Base-by-base conservation (phyloP, 2,797 vertebrate species). In the Alauda arvensis region DNA sequence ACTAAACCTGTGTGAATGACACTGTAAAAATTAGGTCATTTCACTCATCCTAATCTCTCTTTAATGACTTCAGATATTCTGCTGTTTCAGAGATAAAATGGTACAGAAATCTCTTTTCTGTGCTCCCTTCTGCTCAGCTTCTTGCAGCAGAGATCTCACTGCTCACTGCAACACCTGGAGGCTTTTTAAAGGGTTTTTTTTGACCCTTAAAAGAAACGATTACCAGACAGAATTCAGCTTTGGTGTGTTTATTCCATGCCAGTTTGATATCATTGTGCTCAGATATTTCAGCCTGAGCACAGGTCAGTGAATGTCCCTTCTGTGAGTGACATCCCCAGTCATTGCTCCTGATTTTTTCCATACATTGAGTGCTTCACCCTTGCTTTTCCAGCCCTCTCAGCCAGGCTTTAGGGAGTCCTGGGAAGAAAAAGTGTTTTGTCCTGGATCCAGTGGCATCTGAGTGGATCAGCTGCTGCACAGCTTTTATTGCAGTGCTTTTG, bases 241-340 rank as follows among this genome's bases (percentile, higher is more conserved):
- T 19, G 40, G 6, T 39, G 61, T 13, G 57, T 8, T 56, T 26
- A 20, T 33, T 74, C 59, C 46, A 1, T 20, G 45, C 6, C 49
- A 79, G 4, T 20, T 40, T 51, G 1, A 3, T 29, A 1, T 3
- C 1, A 3, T 1, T 37, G 4, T 43, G 59, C 52, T 69, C 45
- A 19, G 8, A 3, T 51, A 29, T 34, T 81, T 34, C 51, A 14
- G 31, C 33, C 18, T 33, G 55, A 57, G 31, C 67, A 33, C 43
- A 26, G 26, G 5, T 25, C 25, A 7, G 29, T 24, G 42, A 20
- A 8, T 12, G 39, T 42, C 12, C n/a, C 18, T 77, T 56, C 28
- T 0, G 0, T 10, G 12, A 53, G 45, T 24, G 24, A 5, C 25
- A 6, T 29, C 31, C 61, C 43, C 10, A 4, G 8, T 9, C 13